A percentile compares a stretch with the other conserved stretches of the same genome.
phyloP scores from a whole-genome alignment of 2,888 invertebrate genomes.

The Eremobia ochroleuca region DNA sequence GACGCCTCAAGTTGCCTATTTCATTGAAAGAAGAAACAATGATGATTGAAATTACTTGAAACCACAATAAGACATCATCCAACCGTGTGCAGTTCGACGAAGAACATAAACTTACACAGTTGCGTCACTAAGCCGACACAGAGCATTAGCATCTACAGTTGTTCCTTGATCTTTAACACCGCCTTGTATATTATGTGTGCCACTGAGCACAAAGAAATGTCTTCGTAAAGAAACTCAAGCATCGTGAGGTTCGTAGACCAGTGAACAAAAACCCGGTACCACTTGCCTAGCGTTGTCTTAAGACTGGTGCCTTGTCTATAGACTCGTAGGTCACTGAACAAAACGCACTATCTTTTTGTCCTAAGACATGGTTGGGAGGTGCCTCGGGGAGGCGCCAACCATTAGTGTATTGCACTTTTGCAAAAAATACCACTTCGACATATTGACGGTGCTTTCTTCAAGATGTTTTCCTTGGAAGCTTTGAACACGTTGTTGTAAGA shows the following conservation, averaged over 20 bases:
- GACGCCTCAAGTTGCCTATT: not conserved
- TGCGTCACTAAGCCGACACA: not conserved
- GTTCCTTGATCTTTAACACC: slow-evolving; percentile 5
- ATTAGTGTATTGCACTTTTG: slow-evolving; percentile 50
- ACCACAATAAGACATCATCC: not conserved
- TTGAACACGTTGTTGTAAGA: not conserved
- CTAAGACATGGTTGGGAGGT: not conserved
- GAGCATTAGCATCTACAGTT: not conserved
- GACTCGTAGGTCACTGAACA: slow-evolving; percentile 24
- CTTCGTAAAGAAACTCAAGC: not conserved
- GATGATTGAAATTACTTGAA: not conserved
- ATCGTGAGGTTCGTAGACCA: not conserved
- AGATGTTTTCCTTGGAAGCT: not conserved
- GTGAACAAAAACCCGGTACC: not conserved
- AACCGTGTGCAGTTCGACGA: not conserved
- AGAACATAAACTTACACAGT: not conserved
- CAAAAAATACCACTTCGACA: slow-evolving; percentile 34
- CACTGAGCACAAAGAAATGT: slow-evolving; percentile 11
- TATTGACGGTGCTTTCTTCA: slow-evolving; percentile 31
- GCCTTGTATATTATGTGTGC: not conserved
- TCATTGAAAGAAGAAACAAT: not conserved
- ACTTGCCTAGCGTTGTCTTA: not conserved
- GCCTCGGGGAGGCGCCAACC: slow-evolving; percentile 27
- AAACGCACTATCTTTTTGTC: not conserved
- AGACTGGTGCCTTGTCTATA: not conserved